phyloP scores from a whole-genome alignment of 1,140 invertebrate species.

The Zophobas morio region DNA sequence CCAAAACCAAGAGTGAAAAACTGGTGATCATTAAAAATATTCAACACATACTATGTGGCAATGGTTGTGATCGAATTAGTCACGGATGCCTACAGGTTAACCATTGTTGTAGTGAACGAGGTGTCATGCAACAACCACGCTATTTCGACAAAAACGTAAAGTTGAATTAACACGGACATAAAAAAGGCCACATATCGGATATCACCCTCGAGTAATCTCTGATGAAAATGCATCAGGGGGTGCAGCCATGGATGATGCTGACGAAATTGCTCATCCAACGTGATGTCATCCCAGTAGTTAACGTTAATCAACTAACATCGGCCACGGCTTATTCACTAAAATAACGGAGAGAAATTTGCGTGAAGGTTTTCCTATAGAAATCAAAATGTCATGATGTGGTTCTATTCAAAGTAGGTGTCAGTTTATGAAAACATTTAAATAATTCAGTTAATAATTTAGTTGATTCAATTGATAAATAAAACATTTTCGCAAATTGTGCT shows the following conservation, averaged over 20 bases:
- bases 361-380: neutral
- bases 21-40: conserved; percentile 12
- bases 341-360: too few relatives aligned
- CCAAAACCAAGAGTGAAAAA: neutral
- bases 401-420: too few relatives aligned
- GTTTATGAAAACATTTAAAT: too few relatives aligned
- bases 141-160: conserved; percentile 21
- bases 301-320: neutral
- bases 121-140: conserved; percentile 21
- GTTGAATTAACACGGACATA: neutral
- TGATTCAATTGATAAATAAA: too few relatives aligned
- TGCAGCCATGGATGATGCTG: conserved; percentile 2
- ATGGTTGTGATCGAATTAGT: conserved; percentile 41
- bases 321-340: neutral
- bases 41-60: conserved; percentile 26
- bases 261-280: neutral
- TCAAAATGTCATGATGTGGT: too few relatives aligned
- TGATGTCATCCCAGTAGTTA: conserved; percentile 2
- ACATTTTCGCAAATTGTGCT: too few relatives aligned
- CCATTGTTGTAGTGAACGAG: neutral
- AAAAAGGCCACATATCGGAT: neutral
- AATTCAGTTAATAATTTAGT: too few relatives aligned
- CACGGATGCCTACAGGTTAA: conserved; percentile 38
- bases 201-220: conserved; percentile 18
- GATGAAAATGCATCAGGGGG: conserved; percentile 1